Conservation (phyloP, 1,140 invertebrate species). For the Plutomurus gul region DNA sequence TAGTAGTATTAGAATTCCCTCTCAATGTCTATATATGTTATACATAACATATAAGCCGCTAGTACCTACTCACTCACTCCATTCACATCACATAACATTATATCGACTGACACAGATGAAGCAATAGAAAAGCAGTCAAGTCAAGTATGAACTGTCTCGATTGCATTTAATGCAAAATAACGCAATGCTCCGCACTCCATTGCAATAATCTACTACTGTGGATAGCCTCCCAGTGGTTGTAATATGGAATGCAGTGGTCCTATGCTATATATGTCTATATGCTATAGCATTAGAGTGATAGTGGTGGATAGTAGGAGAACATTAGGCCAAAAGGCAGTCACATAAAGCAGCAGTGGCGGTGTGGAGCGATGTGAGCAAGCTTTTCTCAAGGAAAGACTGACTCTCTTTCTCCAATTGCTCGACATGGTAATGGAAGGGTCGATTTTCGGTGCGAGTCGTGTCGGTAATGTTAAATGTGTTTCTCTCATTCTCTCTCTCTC, state of each 20-base stretch:
- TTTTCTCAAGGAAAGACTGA: neutral
- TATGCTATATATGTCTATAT: neutral
- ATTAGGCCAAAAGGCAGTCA: no score
- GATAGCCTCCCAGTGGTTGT: no score
- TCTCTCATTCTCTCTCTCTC: neutral
- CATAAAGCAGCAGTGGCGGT: neutral
- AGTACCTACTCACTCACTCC: no score
- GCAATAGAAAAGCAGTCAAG: neutral
- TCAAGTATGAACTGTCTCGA: neutral
- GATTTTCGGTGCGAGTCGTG: neutral
- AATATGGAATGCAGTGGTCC: no score
- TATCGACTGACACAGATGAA: neutral
- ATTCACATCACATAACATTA: neutral
- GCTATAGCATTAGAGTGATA: no score
- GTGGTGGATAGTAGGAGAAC: no score
- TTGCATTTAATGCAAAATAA: slow-evolving; percentile 4
- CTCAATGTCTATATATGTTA: no score
- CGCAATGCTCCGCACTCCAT: neutral
- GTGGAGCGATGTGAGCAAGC: neutral
- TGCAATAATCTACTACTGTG: neutral
- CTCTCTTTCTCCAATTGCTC: slow-evolving; percentile 23
- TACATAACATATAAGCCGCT: no score
- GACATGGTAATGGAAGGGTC: slow-evolving; percentile 16
- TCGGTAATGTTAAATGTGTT: neutral
- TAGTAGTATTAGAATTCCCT: no score